Evolutionary conservation across 37 sponge, comb jelly and placozoan species (phyloP), one percentile per base, ranked within the genome.

Genomic region (Hormiphora californensis): DNA sequence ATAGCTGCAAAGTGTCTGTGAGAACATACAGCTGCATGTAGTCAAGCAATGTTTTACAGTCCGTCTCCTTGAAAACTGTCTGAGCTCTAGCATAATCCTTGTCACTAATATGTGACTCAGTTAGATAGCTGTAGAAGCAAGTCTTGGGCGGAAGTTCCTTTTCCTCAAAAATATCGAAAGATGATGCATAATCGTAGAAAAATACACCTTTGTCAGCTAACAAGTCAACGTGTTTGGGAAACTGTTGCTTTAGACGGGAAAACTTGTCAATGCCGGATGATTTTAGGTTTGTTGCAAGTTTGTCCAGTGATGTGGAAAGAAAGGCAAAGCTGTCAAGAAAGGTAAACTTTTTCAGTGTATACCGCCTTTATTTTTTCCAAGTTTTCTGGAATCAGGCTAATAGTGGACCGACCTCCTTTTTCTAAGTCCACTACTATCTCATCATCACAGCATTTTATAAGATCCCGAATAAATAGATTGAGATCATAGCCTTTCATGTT

Each of bases 161-260:
- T 25, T 86, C 41, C 2, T 51, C 32, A 4, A 86, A 55, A 1
- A 49, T 39, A 32, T 34, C 21, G n/a, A 36, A 54, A 5, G 40
- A 54, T 4, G 53, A 49, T 5, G 54, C 54, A 54, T 86, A 86
- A n/a, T 86, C 86, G 28, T 86, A 86, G 54, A 54, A 54, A 39
- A 32, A 86, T 3, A 54, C 86, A 4, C 86, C 86, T 31, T 86
- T 86, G 3, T 54, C 28, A 19, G 40, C 28, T 3, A 86, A 38
- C 1, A 39, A 19, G 59, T 57, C 35, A 19, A 36, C 31, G 38
- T 34, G 9, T 35, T 30, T 8, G 38, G 68, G 68, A 25, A 65
- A 65, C 68, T 65, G 38, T 3, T 36, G 38, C 35, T 65, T 65
- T 1, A 65, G 68, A 7, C 68, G 12, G 9, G 31, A 36, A 39